Evolutionary conservation across 2,888 invertebrate species (phyloP), one percentile per base, ranked within the genome.

Genomic region (Hylaea fasciaria): DNA sequence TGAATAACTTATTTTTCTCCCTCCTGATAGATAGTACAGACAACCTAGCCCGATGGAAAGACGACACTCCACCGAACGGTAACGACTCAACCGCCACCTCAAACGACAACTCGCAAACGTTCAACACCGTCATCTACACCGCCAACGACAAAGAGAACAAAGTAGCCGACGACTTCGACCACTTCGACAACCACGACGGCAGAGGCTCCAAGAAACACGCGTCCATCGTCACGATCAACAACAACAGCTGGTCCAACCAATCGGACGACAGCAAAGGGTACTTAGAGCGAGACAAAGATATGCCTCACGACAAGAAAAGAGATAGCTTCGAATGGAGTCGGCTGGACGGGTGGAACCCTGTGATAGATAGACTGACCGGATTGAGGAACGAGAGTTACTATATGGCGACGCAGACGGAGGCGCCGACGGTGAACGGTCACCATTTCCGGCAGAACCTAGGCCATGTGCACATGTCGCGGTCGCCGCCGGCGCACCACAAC

Each of bases 381-480:
- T 82, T 98, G 59, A 93, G 98, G 60, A 98, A 98, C 78, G 98
- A 98, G 82, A 98, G 98, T 78, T 98, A 98, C 80, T 98, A 97
- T 77, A 95, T 97, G 93, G 97, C 97, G 74, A 95, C 94, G 43
- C 95, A 95, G 71, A 93, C 93, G 28, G 94, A 94, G 2, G 94
- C 61, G 13, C 94, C 95, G 4, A 70, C 74, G 1, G 92, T 93
- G 52, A 93, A 93, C 58, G 91, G 90, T 16, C 91, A 92, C 58
- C 82, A 88, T 53, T 87, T 82, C 44, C 79, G 89, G 35, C 87
- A 80, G 43, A 86, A 87, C 62, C 60, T 84, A 58, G 89, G 89
- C 0, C 91, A 91, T 46, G 89, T 88, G 40, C 89, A 91, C 53
- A 88, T 89, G 88, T 83, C 87, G 12, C 62, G 93, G 39, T 89